Evolutionary conservation across 2,797 vertebrate species (phyloP).

Genomic region (Crenuchus spilurus): DNA sequence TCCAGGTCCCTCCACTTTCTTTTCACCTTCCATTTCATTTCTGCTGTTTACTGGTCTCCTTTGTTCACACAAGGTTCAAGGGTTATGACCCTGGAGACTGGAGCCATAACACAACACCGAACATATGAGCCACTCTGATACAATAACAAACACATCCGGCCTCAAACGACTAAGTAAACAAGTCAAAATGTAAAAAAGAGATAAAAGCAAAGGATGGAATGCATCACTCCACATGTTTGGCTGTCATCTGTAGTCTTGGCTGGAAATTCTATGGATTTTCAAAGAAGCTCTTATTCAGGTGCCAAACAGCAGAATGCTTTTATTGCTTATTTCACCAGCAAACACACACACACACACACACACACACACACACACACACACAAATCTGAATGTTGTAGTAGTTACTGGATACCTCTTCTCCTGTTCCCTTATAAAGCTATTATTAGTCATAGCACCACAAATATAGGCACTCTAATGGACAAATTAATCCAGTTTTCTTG

Average conservation of each 20-base stretch:
- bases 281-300: background rate
- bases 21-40: too few relatives aligned
- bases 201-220: background rate
- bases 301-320: background rate
- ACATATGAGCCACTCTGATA: background rate
- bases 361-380: background rate
- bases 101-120: background rate
- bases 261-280: background rate
- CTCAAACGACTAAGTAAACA: slow-evolving; percentile 21
- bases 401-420: background rate
- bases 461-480: background rate
- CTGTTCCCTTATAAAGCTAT: slow-evolving; percentile 5
- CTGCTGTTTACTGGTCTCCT: background rate
- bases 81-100: background rate
- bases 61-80: slow-evolving; percentile 5
- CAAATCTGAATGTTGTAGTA: background rate
- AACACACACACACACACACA: slow-evolving; percentile 32
- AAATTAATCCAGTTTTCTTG: slow-evolving; percentile 8
- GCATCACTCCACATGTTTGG: background rate
- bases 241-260: background rate
- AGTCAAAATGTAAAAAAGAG: slow-evolving; percentile 15
- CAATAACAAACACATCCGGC: slow-evolving; percentile 7
- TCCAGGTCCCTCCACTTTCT: too few relatives aligned
- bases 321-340: background rate
- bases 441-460: background rate